Base-by-base conservation (phyloP, 2,888 invertebrate genomes). In the Lathronympha strigana region DNA sequence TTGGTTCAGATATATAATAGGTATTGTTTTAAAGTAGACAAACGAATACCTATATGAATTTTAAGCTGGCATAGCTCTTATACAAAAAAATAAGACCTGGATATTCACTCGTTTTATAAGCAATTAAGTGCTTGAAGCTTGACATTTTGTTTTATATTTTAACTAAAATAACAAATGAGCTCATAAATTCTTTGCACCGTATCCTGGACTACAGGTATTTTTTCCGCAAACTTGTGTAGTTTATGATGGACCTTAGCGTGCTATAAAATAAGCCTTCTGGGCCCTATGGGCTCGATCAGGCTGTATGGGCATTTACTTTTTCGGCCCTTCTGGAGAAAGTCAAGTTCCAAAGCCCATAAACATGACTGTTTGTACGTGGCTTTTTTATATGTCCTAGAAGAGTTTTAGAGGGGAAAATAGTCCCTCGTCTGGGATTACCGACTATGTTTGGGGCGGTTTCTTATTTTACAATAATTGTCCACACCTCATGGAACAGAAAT, bases 241-340 rank as follows among this genome's bases (percentile, higher is more conserved):
- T 62, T 62, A 53, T 45, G 61, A 53, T 53, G 13, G 33, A 45
- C 61, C 61, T 54, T 23, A 23, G 53, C 13, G 61, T 62, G 43
- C 53, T 31, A 43, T 62, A 62, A 53, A 62, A 23, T 62, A 45
- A 53, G 28, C 31, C 53, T 53, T 45, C 40, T 17, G 17, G 53
- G 40, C 31, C 61, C 43, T 45, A 31, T 33, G 31, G 51, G 53
- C 31, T 45, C 43, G 31, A 57, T 57, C 57, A 43, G 21, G 19
- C 19, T 19, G 3, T 36, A 36, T 45, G 31, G 57, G 31, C 57
- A 57, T 57, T 45, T 57, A 45, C 40, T 57, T 28, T 57, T 21
- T 45, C 43, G 28, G n/a, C 3, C 57, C 57, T 43, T 57, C 43
- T 57, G 57, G 57, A 31, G 28, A 43, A 57, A 45, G n/a, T 36